phyloP scores from a whole-genome alignment of 2,113 vertebrate genomes.

The Pelmatolapia mariae region DNA sequence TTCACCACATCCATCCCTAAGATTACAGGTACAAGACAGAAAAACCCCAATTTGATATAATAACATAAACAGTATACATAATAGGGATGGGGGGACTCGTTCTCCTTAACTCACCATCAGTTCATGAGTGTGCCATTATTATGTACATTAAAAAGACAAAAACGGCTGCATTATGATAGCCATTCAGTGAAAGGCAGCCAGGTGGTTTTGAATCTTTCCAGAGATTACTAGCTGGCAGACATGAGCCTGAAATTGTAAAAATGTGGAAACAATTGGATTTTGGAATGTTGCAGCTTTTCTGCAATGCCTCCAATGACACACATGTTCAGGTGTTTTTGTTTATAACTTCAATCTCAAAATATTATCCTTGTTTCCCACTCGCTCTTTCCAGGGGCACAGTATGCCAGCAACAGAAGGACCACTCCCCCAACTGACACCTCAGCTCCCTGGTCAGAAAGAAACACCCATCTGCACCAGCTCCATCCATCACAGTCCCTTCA shows the following conservation, averaged over 20 bases:
- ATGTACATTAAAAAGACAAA: neutral
- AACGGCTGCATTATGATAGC: rapidly evolving
- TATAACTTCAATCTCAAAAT: neutral
- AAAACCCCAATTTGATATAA: rapidly evolving
- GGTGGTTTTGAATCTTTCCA: neutral
- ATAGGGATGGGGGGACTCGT: neutral
- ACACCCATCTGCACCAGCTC: conserved; percentile 71
- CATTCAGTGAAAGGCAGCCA: neutral
- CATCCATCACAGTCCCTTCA: conserved; percentile 74
- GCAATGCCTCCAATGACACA: neutral
- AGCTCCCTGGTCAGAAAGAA: conserved; percentile 79
- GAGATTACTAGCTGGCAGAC: neutral
- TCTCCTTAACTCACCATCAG: neutral
- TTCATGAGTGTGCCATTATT: neutral
- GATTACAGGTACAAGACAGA: neutral
- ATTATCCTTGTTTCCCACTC: neutral
- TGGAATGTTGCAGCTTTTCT: neutral
- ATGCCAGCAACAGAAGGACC: conserved; percentile 89
- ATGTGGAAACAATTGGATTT: neutral
- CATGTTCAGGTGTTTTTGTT: neutral
- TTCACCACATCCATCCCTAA: neutral
- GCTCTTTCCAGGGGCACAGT: conserved; percentile 81
- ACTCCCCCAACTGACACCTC: conserved; percentile 80
- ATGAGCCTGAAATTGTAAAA: neutral
- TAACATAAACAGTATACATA: neutral